Evolutionary conservation across 2,888 invertebrate species (phyloP).

Genomic region (Agapostemon virescens): DNA sequence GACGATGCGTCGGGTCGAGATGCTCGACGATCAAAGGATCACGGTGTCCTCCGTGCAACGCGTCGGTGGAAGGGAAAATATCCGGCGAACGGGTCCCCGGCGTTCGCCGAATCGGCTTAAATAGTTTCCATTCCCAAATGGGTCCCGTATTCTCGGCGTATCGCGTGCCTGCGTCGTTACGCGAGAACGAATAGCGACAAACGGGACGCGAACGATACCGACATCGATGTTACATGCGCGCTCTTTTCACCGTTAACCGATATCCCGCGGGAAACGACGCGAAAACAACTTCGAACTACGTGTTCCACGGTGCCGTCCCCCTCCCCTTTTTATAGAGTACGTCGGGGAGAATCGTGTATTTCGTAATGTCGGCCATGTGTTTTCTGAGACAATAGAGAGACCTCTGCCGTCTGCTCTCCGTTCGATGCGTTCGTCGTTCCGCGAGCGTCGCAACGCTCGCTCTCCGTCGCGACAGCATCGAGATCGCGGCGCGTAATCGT

Average conservation of each 20-base stretch:
- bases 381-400: constrained; percentile 8
- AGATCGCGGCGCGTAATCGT: background rate
- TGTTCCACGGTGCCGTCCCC: constrained; percentile 8
- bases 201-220: constrained; percentile 49
- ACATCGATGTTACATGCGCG: constrained; percentile 40
- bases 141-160: constrained; percentile 35
- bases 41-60: no score
- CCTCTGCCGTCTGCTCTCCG: background rate
- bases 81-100: background rate
- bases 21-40: no score
- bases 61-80: constrained; percentile 20
- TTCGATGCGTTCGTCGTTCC: background rate
- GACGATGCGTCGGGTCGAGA: no score
- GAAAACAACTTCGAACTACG: constrained; percentile 44
- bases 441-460: background rate
- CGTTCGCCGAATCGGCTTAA: constrained; percentile 36
- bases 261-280: constrained; percentile 54
- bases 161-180: constrained; percentile 38
- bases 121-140: constrained; percentile 44
- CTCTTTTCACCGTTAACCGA: constrained; percentile 42
- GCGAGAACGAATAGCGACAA: constrained; percentile 40
- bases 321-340: constrained; percentile 31
- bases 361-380: constrained; percentile 13
- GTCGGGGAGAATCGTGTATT: constrained; percentile 40
- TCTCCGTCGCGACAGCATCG: background rate